These are phyloP conservation scores for Aphelocoma coerulescens DNA, from an alignment of 2,113 vertebrate species.

Conservation along the genomic window DNA sequence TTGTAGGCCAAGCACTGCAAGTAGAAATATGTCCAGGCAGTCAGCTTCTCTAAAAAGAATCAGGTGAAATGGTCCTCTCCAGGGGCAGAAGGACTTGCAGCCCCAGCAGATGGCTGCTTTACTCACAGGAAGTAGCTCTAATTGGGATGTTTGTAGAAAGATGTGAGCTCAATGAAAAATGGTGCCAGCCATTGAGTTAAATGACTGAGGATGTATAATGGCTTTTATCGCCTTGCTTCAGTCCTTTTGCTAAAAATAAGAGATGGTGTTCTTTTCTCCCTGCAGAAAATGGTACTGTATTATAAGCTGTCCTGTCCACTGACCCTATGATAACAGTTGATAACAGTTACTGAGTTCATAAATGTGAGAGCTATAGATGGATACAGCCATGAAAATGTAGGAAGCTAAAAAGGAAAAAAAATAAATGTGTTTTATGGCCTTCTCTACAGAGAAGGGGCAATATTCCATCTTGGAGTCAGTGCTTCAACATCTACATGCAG, in stretches of 20 bases:
- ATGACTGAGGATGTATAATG: not conserved
- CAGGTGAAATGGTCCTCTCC: not conserved
- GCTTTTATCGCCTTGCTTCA: slow-evolving; percentile 9
- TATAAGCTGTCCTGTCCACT: not conserved
- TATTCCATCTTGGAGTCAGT: not conserved
- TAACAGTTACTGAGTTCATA: not conserved
- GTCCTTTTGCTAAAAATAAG: slow-evolving; percentile 1
- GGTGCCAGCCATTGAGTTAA: not conserved
- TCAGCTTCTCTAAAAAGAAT: not conserved
- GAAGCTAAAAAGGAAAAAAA: not conserved
- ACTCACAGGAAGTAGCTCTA: not conserved
- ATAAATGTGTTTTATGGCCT: not conserved
- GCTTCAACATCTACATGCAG: not conserved
- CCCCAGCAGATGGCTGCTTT: not conserved
- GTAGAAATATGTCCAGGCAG: not conserved
- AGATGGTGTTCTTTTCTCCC: not conserved
- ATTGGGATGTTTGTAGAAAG: not conserved
- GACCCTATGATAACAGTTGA: not conserved
- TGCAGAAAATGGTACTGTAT: not conserved
- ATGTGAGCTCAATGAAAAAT: not conserved
- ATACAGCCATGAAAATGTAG: not conserved
- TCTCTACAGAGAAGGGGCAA: not conserved
- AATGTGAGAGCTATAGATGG: not conserved
- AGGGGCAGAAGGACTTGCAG: not conserved
- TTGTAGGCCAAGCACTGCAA: not conserved